Evolutionary conservation across 2,113 vertebrate species (phyloP), one percentile per base, ranked within the genome.

Genomic region (Pelodiscus sinensis): DNA sequence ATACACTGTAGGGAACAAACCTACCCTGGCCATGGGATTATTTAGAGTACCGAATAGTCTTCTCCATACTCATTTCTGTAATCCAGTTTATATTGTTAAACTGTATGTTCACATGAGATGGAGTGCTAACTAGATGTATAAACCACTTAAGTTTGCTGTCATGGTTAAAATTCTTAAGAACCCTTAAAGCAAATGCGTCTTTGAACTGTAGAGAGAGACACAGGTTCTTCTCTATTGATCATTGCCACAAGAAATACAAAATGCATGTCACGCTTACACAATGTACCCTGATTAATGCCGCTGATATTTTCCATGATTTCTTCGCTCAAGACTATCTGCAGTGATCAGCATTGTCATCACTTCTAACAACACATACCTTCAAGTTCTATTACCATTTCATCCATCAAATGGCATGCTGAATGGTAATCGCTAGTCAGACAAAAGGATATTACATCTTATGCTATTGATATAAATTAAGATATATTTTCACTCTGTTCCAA

Each of bases 281-380:
- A 84, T 50, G 1, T 22, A 65, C 44, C 73, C 79, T 79, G 87
- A 94, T 89, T 92, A 87, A 93, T 77, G 84, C 21, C 50, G 90
- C 92, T 86, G 94, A 92, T 94, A 95, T 92, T 95, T 92, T 4
- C 9, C 10, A 54, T 9, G 0, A 65, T 87, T 82, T 51, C 88
- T 81, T n/a, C 55, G 7, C 83, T 4, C 52, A 93, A 50, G 50
- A 14, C 13, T 15, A 31, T 60, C 44, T 56, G 3, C 90, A 62
- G 14, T 4, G 18, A 68, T 8, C 62, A 88, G 75, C 31, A 7
- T 15, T 14, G 0, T 9, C 3, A 16, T 50, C 5, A 56, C 73
- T 88, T 89, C 65, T 21, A 85, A 27, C 27, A 12, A 55, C 12
- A 54, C 52, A 58, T 7, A n/a, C 0, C 0, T 27, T 91, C 19